Conservation (phyloP, 2,888 invertebrate genomes). For the Chrysolina oricalcia region DNA sequence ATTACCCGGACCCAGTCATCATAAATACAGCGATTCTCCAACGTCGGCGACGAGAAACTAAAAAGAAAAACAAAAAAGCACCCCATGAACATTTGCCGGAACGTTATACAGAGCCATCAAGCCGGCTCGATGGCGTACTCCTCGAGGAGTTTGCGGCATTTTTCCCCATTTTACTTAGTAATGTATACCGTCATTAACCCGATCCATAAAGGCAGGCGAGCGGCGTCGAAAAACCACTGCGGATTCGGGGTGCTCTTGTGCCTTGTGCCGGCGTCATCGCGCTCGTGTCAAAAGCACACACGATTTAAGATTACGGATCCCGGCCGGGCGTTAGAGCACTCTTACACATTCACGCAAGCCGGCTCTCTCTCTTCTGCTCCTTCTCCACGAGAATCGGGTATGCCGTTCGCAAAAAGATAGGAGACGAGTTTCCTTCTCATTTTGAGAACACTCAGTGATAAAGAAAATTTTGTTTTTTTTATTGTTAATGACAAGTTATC, state of each 20-base stretch:
- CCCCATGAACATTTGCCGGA: conserved; percentile 16
- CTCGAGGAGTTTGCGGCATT: conserved; percentile 36
- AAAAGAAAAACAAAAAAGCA: conserved; percentile 6
- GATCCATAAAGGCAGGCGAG: conserved; percentile 48
- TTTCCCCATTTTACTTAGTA: conserved; percentile 44
- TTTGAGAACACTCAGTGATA: too few species aligned
- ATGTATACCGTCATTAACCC: conserved; percentile 57
- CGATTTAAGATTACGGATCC: conserved; percentile 63
- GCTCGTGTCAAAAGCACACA: conserved; percentile 62
- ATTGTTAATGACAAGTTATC: too few species aligned
- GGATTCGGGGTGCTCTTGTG: conserved; percentile 39
- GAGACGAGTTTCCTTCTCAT: too few species aligned
- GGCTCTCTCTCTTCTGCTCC: conserved; percentile 34
- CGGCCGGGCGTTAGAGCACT: conserved; percentile 57
- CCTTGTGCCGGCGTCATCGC: conserved; percentile 37
- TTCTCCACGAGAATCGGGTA: conserved; percentile 15
- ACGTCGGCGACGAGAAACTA: neutral
- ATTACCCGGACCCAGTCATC: neutral
- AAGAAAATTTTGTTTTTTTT: too few species aligned
- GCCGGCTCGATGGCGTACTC: conserved; percentile 25
- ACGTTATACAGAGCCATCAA: conserved; percentile 24
- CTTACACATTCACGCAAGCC: conserved; percentile 57
- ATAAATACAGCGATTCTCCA: neutral
- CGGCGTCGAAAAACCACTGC: conserved; percentile 49
- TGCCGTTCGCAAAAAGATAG: neutral